Conservation (phyloP, 2,113 vertebrate genomes). For the Corydoras maculifer region DNA sequence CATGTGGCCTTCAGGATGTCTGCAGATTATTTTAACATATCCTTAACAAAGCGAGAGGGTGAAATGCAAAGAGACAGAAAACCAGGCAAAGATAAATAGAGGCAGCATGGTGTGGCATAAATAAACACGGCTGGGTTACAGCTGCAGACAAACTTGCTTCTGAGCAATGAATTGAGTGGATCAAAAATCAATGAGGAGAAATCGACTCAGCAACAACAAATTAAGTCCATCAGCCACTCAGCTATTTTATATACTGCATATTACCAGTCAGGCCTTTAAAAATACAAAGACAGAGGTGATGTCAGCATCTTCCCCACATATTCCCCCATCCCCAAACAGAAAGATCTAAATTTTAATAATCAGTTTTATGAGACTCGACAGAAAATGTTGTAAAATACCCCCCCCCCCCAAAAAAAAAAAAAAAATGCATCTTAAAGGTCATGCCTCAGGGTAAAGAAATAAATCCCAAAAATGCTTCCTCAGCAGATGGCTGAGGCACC, state of each 20-base stretch:
- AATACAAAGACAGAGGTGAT: slow-evolving; percentile 18
- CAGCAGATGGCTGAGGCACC: background rate
- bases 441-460: background rate
- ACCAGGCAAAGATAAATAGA: background rate
- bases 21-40: no score
- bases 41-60: background rate
- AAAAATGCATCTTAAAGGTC: background rate
- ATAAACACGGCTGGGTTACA: slow-evolving; percentile 56
- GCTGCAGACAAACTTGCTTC: slow-evolving; percentile 54
- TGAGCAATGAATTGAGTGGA: slow-evolving; percentile 54
- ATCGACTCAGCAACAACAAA: slow-evolving; percentile 67
- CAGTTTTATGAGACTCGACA: background rate
- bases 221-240: slow-evolving; percentile 57
- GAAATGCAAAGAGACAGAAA: background rate
- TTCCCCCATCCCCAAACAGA: background rate
- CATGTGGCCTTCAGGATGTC: no score
- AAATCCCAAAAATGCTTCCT: background rate
- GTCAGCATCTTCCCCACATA: slow-evolving; percentile 16
- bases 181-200: slow-evolving; percentile 75
- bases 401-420: background rate
- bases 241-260: slow-evolving; percentile 50
- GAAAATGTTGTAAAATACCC: background rate
- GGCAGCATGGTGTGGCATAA: slow-evolving; percentile 23
- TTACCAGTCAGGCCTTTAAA: slow-evolving; percentile 47
- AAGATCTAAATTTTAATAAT: no score